Base-by-base conservation (phyloP, 2,797 vertebrate species). In the Cuculus canorus region DNA sequence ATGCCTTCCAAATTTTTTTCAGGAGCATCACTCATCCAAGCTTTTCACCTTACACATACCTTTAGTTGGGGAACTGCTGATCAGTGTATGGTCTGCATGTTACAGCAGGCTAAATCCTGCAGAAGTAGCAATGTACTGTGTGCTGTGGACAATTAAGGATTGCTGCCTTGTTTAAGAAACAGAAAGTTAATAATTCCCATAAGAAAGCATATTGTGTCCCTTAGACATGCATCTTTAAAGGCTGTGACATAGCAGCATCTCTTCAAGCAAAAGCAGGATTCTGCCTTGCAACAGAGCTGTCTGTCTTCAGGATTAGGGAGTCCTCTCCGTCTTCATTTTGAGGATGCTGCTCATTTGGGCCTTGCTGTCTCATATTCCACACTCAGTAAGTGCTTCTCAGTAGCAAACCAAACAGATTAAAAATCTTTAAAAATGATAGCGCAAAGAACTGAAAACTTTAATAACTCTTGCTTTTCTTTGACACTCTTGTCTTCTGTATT, bases 131-230 rank as follows among this genome's bases (percentile, higher is more conserved):
- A 7, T 3, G 7, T 71, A 22, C 25, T 11, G 14, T 32, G 22
- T 24, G 15, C 30, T 35, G 35, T 12, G 9, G 32, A 56, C 45
- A 78, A 56, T n/a, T 56, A 41, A 50, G 16, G 22, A 68, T 21
- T 53, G 11, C 17, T 57, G 10, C 12, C 8, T 41, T 60, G 4
- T 19, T 5, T 43, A 54, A 82, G 16, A 24, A 85, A 57, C 18
- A 75, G n/a, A 85, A 93, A 69, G 37, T 61, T 68, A 79, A 69
- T n/a, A 41, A 75, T 78, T 92, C 24, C 30, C 23, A 10, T 56
- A 50, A 32, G 2, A 59, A 66, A 75, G 4, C 17, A 9, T 11
- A 53, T 37, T 30, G 1, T 56, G 27, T 41, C 24, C 17, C 23
- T 82, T 73, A 66, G 10, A 61, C 85, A 82, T 13, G 25, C 14